Evolutionary conservation across 2,113 vertebrate species (phyloP).

Genomic region (Indicator indicator): DNA sequence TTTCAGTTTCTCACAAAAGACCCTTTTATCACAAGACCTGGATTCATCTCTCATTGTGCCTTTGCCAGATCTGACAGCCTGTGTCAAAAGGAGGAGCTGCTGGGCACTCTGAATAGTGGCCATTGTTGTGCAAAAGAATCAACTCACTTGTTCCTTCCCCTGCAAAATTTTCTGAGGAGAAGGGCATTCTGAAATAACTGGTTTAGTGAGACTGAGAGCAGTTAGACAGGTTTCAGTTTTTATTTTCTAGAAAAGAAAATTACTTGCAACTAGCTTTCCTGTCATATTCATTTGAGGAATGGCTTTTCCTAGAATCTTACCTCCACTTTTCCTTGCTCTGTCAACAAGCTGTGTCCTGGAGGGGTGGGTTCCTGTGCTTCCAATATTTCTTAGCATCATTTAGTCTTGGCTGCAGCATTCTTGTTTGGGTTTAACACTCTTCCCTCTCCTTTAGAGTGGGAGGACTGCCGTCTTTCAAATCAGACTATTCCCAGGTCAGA

Average conservation of each 20-base stretch:
- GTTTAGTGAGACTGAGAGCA: neutral
- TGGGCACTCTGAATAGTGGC: neutral
- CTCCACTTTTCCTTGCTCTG: neutral
- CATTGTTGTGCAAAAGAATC: conserved; percentile 21
- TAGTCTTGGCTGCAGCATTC: neutral
- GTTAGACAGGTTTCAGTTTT: neutral
- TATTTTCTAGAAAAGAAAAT: neutral
- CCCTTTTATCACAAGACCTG: neutral
- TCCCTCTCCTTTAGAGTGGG: fast-evolving
- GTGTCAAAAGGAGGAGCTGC: neutral
- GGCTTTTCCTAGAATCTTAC: neutral
- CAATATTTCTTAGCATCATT: neutral
- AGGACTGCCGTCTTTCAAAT: neutral
- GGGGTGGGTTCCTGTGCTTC: neutral
- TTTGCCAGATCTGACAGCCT: neutral
- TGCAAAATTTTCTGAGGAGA: neutral
- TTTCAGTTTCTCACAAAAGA: neutral
- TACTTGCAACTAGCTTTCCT: neutral
- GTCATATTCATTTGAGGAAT: neutral
- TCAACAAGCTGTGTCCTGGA: neutral
- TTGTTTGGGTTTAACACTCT: neutral
- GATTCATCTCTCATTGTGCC: neutral
- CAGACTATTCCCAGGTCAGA: neutral
- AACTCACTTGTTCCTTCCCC: neutral
- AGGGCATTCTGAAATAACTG: neutral